phyloP scores from a whole-genome alignment of 2,888 invertebrate genomes.

The Agrochola macilenta region DNA sequence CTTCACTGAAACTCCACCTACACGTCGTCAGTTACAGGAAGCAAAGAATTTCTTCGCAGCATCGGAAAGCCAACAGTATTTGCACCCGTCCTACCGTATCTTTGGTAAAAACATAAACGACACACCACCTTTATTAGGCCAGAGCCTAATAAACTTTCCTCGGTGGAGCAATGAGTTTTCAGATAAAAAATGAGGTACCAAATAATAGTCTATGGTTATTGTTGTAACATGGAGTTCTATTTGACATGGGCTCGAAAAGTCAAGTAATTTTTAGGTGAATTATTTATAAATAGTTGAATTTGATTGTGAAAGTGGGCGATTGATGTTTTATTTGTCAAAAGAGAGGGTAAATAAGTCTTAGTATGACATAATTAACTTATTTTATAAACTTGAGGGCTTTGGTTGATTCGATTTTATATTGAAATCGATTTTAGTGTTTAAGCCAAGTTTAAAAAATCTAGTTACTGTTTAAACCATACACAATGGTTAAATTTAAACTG shows the following conservation, averaged over 20 bases:
- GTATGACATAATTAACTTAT: background rate
- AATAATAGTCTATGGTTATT: constrained; percentile 12
- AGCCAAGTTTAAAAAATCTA: background rate
- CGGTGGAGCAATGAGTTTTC: constrained; percentile 69
- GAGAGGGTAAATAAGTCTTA: background rate
- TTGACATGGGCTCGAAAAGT: constrained; percentile 24
- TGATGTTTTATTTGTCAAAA: background rate
- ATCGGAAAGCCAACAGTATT: constrained; percentile 73
- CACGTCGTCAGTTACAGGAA: constrained; percentile 70
- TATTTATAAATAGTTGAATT: constrained; percentile 19
- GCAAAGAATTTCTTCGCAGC: constrained; percentile 73
- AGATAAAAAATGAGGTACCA: constrained; percentile 36
- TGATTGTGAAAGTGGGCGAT: constrained; percentile 2
- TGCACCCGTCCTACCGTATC: constrained; percentile 69
- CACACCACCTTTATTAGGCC: constrained; percentile 68
- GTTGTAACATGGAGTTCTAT: constrained; percentile 6
- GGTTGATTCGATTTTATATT: background rate
- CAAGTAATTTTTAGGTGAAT: constrained; percentile 3
- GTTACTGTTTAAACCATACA: background rate
- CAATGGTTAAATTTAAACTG: background rate
- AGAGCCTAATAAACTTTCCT: constrained; percentile 65
- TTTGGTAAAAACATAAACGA: constrained; percentile 69
- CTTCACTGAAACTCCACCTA: constrained; percentile 71
- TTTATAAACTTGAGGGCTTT: background rate
- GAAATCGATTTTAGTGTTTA: background rate